phyloP scores from a whole-genome alignment of 2,888 invertebrate species.

The Sinelater perroti region DNA sequence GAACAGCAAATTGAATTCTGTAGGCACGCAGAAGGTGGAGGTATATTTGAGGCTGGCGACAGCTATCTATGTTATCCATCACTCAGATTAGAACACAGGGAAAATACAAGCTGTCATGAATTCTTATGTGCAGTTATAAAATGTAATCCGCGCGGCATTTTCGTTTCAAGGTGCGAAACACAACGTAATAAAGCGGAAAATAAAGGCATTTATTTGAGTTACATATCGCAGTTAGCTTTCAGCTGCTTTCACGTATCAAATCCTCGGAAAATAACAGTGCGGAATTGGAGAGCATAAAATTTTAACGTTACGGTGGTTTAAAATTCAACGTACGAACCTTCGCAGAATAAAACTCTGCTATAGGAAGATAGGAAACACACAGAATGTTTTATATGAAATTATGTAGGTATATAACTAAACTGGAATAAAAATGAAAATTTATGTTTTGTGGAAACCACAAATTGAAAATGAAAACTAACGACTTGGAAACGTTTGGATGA shows the following conservation, averaged over 20 bases:
- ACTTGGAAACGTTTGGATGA: constrained; percentile 28
- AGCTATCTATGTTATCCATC: constrained; percentile 50
- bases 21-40: constrained; percentile 46
- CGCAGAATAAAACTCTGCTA: constrained; percentile 19
- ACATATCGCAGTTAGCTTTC: background rate
- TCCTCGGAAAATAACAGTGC: background rate
- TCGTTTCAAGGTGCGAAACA: too few relatives aligned
- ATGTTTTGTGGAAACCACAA: constrained; percentile 34
- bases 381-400: constrained; percentile 30
- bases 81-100: too few relatives aligned
- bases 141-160: too few relatives aligned
- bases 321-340: constrained; percentile 1
- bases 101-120: too few relatives aligned
- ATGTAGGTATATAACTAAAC: constrained; percentile 31
- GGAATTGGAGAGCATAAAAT: constrained; percentile 18
- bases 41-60: constrained; percentile 48
- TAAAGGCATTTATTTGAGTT: too few relatives aligned
- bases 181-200: too few relatives aligned
- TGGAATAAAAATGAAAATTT: constrained; percentile 32
- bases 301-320: constrained; percentile 16
- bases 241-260: background rate
- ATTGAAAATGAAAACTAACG: constrained; percentile 38
- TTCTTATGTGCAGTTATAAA: too few relatives aligned
- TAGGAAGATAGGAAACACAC: constrained; percentile 13
- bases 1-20: constrained; percentile 43